phyloP scores from a whole-genome alignment of 1,140 invertebrate genomes.

The Orius insidiosus region DNA sequence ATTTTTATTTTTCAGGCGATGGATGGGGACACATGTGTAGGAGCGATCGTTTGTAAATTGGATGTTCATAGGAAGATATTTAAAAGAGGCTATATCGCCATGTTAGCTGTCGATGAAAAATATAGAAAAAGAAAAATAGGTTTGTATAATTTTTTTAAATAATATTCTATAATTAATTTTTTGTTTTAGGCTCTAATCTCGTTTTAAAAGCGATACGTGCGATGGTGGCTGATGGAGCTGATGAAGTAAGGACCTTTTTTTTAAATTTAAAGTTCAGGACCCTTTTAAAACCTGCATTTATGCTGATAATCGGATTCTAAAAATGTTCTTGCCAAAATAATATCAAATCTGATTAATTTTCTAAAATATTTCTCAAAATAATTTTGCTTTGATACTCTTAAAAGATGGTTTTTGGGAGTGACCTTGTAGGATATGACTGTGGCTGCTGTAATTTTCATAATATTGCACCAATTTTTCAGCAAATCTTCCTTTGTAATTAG shows the following conservation, averaged over 20 bases:
- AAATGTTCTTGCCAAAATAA: too few species aligned
- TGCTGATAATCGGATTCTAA: too few species aligned
- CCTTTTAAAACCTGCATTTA: too few species aligned
- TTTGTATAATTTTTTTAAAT: slow-evolving; percentile 22
- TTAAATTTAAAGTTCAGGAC: too few species aligned
- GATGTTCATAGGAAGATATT: slow-evolving; percentile 85
- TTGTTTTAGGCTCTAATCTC: slow-evolving; percentile 37
- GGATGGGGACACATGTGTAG: slow-evolving; percentile 72
- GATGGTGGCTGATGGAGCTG: slow-evolving; percentile 87
- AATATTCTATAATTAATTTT: slow-evolving; percentile 8
- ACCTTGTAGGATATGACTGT: too few species aligned
- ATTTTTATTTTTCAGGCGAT: slow-evolving; percentile 48
- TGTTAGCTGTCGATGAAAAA: slow-evolving; percentile 93
- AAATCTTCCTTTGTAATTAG: too few species aligned
- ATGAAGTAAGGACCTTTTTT: slow-evolving; percentile 83
- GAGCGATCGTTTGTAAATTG: slow-evolving; percentile 95
- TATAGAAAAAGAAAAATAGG: slow-evolving; percentile 88
- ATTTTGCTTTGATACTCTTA: too few species aligned
- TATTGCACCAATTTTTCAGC: too few species aligned
- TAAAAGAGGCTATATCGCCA: slow-evolving; percentile 93
- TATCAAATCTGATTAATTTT: too few species aligned
- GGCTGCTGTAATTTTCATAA: too few species aligned
- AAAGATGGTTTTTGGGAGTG: too few species aligned
- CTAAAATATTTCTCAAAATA: too few species aligned
- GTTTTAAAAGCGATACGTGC: slow-evolving; percentile 49